Evolutionary conservation across 2,797 vertebrate species (phyloP).

Genomic region (Crossoptilon crossoptilon): DNA sequence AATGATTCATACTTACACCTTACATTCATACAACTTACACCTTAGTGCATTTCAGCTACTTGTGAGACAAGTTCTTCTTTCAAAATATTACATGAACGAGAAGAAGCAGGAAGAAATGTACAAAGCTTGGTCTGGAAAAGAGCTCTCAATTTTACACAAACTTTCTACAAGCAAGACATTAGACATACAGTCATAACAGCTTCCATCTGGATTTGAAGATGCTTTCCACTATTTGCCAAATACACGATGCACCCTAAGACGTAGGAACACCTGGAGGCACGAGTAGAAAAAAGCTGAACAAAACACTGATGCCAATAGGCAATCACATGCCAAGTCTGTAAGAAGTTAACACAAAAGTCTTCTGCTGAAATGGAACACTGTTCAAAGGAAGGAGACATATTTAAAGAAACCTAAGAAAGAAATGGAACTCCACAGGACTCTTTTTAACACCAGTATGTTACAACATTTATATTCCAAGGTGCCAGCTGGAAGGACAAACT

Average conservation of each 20-base stretch:
- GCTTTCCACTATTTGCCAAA: slow-evolving; percentile 7
- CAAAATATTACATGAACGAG: background rate
- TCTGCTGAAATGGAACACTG: slow-evolving; percentile 3
- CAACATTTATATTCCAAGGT: background rate
- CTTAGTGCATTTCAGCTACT: slow-evolving; percentile 4
- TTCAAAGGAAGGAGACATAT: slow-evolving; percentile 15
- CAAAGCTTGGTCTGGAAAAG: slow-evolving; percentile 18
- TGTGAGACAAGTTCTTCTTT: background rate
- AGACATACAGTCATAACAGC: background rate
- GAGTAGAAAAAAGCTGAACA: slow-evolving; percentile 34
- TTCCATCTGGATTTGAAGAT: slow-evolving; percentile 28
- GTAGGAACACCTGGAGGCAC: slow-evolving; percentile 14
- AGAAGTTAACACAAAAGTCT: slow-evolving; percentile 30
- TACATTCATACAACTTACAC: background rate
- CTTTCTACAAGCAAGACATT: background rate
- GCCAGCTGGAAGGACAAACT: background rate
- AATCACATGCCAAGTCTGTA: background rate
- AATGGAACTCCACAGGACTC: background rate
- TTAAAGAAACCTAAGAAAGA: background rate
- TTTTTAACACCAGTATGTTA: background rate
- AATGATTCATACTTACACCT: background rate
- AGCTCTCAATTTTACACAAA: slow-evolving; percentile 6
- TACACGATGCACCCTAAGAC: background rate
- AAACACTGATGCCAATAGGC: slow-evolving; percentile 21
- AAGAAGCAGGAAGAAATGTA: background rate